phyloP scores from a whole-genome alignment of 2,888 invertebrate genomes.

The Drosophila diplacantha region DNA sequence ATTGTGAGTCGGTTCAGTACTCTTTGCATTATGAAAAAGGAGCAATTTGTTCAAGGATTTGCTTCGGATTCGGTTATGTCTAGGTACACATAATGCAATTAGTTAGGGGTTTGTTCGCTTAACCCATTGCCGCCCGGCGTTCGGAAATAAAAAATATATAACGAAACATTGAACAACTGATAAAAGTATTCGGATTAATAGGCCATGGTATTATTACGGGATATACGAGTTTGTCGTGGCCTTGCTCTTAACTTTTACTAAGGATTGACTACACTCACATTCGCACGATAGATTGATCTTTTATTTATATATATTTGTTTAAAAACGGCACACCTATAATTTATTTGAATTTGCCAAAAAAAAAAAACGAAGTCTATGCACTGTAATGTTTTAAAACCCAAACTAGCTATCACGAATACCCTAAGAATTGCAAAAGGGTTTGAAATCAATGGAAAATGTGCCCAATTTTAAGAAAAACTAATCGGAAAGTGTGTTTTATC shows the following conservation, averaged over 20 bases:
- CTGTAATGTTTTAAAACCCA: no score
- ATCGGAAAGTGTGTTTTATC: no score
- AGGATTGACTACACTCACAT: background rate
- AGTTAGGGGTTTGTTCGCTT: constrained; percentile 43
- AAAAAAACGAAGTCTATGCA: no score
- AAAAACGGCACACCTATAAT: background rate
- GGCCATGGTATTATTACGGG: constrained; percentile 13
- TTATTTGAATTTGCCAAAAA: background rate
- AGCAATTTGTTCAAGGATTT: constrained; percentile 69
- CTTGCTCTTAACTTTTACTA: constrained; percentile 23
- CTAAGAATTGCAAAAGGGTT: no score
- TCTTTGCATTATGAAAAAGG: constrained; percentile 49
- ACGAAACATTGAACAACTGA: constrained; percentile 34
- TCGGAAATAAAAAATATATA: constrained; percentile 51
- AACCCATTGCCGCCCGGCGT: constrained; percentile 77
- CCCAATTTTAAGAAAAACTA: background rate
- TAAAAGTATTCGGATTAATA: constrained; percentile 6
- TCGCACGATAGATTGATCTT: background rate
- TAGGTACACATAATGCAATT: constrained; percentile 44
- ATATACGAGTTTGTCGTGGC: constrained; percentile 64
- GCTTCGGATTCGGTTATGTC: constrained; percentile 50
- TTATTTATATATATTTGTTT: background rate
- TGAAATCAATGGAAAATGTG: no score
- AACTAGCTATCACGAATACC: no score
- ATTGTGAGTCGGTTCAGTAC: constrained; percentile 25